Base-by-base conservation (phyloP, 1,140 invertebrate genomes). In the Philotrypesis tridentata region DNA sequence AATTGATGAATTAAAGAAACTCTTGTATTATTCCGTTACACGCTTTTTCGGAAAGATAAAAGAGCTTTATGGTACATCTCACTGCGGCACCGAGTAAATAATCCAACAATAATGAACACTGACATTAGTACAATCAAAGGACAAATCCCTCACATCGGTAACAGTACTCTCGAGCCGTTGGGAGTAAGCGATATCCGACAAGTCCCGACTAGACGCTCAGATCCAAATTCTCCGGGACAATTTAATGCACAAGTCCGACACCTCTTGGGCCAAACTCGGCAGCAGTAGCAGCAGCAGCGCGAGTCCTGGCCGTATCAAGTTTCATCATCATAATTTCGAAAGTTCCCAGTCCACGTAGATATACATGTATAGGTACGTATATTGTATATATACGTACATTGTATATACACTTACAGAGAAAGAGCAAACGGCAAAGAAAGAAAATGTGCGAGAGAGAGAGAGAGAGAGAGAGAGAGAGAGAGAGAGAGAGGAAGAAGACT, bases 401-500 rank as follows among this genome's bases (percentile, higher is more conserved):
- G n/a, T 43, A 14, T 55, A 21, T 55, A 55, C 17, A 55, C 48
- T 14, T n/a, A n/a, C n/a, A n/a, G 48, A 55, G 21, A 55, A 55
- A 55, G 48, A 7, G 48, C 48, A 55, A 55, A 55, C 48, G 6
- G 6, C 17, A 55, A 55, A 55, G 7, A 55, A 55, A 14, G 1
- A 68, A 68, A 33, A n/a, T n/a, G n/a, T n/a, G n/a, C n/a, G 3
- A 65, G 12, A n/a, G 4, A 29, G 33, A 55, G 65, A 60, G 61
- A 33, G 63, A 79, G 48, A 37, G 67, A 79, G 55, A 71, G n/a
- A n/a, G n/a, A n/a, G n/a, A 33, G 3, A 65, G 12, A n/a, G 4
- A 29, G 33, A 55, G 65, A 60, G 61, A 33, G 63, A 79, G 48
- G 48, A 73, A 79, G 55, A 71, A 61, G 71, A 9, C n/a, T 37